These are phyloP conservation scores for Tenthredo amoena DNA, from an alignment of 2,888 invertebrate genomes.

Conservation along the genomic window DNA sequence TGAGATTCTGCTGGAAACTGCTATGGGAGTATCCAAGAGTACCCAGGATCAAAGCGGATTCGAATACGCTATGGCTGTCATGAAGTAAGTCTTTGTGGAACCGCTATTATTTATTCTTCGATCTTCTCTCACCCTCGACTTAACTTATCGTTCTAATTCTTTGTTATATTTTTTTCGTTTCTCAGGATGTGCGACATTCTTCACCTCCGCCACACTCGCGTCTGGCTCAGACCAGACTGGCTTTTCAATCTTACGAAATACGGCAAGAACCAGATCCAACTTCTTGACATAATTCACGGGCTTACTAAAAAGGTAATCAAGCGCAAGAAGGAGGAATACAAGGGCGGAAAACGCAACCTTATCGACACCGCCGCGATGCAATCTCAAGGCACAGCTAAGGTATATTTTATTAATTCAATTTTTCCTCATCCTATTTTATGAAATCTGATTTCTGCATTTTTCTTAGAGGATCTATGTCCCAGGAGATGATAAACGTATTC, in stretches of 20 bases:
- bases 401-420: neutral
- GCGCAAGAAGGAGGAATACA: slow-evolving; percentile 88
- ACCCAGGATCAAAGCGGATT: slow-evolving; percentile 91
- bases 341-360: slow-evolving; percentile 81
- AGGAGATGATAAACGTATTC: neutral
- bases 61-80: slow-evolving; percentile 93
- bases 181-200: slow-evolving; percentile 89
- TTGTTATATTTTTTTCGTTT: slow-evolving; percentile 17
- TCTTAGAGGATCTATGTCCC: neutral
- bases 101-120: neutral
- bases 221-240: slow-evolving; percentile 89
- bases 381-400: slow-evolving; percentile 61
- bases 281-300: slow-evolving; percentile 88
- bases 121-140: neutral
- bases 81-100: slow-evolving; percentile 81
- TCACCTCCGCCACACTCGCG: slow-evolving; percentile 89
- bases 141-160: neutral
- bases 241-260: slow-evolving; percentile 88
- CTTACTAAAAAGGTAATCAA: slow-evolving; percentile 89
- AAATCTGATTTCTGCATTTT: neutral
- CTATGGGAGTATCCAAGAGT: slow-evolving; percentile 92
- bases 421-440: neutral
- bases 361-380: slow-evolving; percentile 65
- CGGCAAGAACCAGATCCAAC: slow-evolving; percentile 86
- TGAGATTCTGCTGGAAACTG: slow-evolving; percentile 91